Evolutionary conservation across 2,888 invertebrate genomes (phyloP).

Genomic region (Ophion ventricosus): DNA sequence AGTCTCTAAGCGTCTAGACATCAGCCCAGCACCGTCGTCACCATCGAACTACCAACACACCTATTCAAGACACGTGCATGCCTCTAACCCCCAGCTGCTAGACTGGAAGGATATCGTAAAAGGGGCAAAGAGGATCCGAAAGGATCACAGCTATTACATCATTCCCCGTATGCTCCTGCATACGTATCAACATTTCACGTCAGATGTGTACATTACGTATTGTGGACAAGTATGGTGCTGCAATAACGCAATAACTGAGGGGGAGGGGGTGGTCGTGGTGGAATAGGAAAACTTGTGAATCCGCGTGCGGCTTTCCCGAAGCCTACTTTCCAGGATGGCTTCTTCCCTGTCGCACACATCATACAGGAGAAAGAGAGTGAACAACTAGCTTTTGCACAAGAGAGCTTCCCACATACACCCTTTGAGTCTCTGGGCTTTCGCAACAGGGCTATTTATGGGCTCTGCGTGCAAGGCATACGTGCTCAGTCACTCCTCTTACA

Average conservation of each 20-base stretch:
- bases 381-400: constrained; percentile 46
- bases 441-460: constrained; percentile 78
- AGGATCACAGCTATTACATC: constrained; percentile 34
- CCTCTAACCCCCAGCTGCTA: constrained; percentile 3
- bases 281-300: constrained; percentile 73
- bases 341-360: constrained; percentile 62
- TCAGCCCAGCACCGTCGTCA: constrained; percentile 4
- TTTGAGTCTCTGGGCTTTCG: constrained; percentile 62
- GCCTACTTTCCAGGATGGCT: constrained; percentile 72
- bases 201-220: neutral
- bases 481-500: constrained; percentile 66
- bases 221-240: constrained; percentile 62
- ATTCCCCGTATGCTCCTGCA: neutral
- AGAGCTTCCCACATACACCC: constrained; percentile 48
- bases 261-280: constrained; percentile 30
- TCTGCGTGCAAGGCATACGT: constrained; percentile 78
- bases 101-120: constrained; percentile 14
- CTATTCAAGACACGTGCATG: constrained; percentile 17
- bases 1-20: constrained; percentile 39
- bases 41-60: constrained; percentile 22
- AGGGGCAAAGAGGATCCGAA: constrained; percentile 18
- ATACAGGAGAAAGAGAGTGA: constrained; percentile 40
- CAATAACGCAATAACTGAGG: constrained; percentile 80
- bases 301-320: constrained; percentile 72
- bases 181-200: neutral